Conservation (phyloP, 1,140 invertebrate genomes). For the Microplitis demolitor region DNA sequence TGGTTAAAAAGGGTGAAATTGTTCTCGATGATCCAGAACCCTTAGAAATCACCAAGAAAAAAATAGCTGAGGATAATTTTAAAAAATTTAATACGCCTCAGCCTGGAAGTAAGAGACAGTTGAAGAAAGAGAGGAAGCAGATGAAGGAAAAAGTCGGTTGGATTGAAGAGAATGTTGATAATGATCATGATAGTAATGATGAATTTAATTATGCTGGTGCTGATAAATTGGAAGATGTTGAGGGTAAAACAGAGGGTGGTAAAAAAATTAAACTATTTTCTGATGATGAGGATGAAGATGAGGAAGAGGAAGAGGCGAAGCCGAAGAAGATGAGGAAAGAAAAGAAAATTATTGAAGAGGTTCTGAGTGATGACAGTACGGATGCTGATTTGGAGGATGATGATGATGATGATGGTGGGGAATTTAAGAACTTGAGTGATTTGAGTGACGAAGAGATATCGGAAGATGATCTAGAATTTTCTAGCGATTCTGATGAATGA, state of each 20-base stretch:
- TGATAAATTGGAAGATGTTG: background rate
- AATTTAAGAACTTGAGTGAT: slow-evolving; percentile 29
- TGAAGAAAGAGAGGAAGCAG: slow-evolving; percentile 22
- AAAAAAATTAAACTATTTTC: slow-evolving; percentile 36
- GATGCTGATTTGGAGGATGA: slow-evolving; percentile 25
- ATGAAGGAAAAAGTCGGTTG: slow-evolving; percentile 14
- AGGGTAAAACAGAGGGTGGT: background rate
- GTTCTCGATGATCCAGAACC: slow-evolving; percentile 36
- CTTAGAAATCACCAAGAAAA: slow-evolving; percentile 34
- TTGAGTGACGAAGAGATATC: slow-evolving; percentile 32
- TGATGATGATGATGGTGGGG: slow-evolving; percentile 12
- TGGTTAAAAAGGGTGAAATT: slow-evolving; percentile 44
- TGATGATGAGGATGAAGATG: slow-evolving; percentile 29
- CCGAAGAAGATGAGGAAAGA: background rate
- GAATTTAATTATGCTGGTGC: background rate
- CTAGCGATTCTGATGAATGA: no score
- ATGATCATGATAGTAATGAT: background rate
- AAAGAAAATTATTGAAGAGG: background rate
- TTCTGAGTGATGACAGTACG: slow-evolving; percentile 17
- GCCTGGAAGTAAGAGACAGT: no score
- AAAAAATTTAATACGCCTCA: slow-evolving; percentile 13
- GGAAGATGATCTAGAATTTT: slow-evolving; percentile 24
- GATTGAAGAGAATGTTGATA: slow-evolving; percentile 29
- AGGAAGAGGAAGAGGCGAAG: background rate
- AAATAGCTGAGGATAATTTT: slow-evolving; percentile 25